A percentile compares a stretch with the other conserved stretches of the same genome.
Evolutionary conservation across 2,797 vertebrate genomes (phyloP).

Genomic region (Coregonus ussuriensis): DNA sequence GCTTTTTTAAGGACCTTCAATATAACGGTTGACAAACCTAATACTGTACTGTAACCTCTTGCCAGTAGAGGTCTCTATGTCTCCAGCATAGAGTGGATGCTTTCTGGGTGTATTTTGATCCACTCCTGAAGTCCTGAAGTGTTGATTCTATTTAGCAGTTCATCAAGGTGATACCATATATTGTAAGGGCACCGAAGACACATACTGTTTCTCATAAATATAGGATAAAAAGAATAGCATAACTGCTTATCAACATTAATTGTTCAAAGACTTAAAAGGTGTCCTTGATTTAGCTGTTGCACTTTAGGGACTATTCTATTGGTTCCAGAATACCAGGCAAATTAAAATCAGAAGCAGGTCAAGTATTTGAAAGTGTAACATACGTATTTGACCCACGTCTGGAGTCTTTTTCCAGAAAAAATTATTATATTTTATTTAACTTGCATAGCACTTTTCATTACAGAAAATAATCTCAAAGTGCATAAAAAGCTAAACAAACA

Average conservation of each 20-base stretch:
- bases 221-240: not conserved
- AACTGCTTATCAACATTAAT: too few relatives aligned
- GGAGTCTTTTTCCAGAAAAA: too few relatives aligned
- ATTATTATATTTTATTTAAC: too few relatives aligned
- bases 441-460: too few relatives aligned
- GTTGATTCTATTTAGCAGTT: too few relatives aligned
- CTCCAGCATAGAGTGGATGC: not conserved
- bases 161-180: not conserved
- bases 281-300: not conserved
- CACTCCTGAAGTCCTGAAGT: not conserved
- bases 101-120: not conserved
- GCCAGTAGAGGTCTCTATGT: slow-evolving; percentile 6
- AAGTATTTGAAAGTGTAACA: not conserved
- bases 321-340: not conserved
- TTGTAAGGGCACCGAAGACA: not conserved
- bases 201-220: not conserved
- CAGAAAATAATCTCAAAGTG: too few relatives aligned
- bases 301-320: not conserved
- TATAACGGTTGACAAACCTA: not conserved
- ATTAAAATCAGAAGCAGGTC: not conserved
- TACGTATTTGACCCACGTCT: too few relatives aligned
- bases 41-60: not conserved
- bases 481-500: too few relatives aligned
- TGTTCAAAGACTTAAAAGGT: not conserved
- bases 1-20: not conserved